Base-by-base conservation (phyloP, 1,140 invertebrate genomes). In the Rhagoletis zephyria region DNA sequence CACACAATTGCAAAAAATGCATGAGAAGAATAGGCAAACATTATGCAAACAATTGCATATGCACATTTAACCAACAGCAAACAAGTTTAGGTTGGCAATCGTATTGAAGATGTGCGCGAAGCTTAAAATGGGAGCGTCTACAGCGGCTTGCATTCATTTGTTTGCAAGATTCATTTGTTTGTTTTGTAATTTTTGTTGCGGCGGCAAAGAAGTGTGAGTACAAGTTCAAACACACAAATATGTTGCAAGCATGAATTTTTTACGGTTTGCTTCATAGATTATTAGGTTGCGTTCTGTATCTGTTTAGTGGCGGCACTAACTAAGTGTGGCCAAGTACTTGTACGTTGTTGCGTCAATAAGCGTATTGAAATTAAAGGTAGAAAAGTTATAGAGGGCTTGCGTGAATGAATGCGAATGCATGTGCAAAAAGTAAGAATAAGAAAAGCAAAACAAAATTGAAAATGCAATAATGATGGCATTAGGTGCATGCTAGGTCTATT, bases 161-260 rank as follows among this genome's bases (percentile, higher is more conserved):
- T 81, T 51, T 10, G 45, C n/a, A 48, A 16, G n/a, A 56, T 63
- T 7, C 7, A 14, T 63, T 63, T 63, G 9, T 63, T 63, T 63
- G 61, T 14, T 63, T 63, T 7, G 5, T 56, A 7, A 14, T 63
- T 63, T 63, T 59, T 81, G 74, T 19, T 16, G 2, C 45, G 42
- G 16, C 4, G 2, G 74, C 74, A n/a, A 77, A 77, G 74, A 56
- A 59, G 74, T 59, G 74, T 4, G 74, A 81, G 74, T 81, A 81
- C 48, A 81, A 81, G 74, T 81, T 81, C 74, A 81, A 81, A 81
- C n/a, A 59, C 2, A 81, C 74, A 51, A 56, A 81, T 3, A 81
- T 30, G 74, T 74, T 74, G 70, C 70, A 74, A 74, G 45, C 10
- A 48, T 48, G 42, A 45, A 74, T 16, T 74, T 74, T 74, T 74